These are phyloP conservation scores for Raphicerus campestris DNA, from an alignment of 2,113 vertebrate species.

Conservation along the genomic window DNA sequence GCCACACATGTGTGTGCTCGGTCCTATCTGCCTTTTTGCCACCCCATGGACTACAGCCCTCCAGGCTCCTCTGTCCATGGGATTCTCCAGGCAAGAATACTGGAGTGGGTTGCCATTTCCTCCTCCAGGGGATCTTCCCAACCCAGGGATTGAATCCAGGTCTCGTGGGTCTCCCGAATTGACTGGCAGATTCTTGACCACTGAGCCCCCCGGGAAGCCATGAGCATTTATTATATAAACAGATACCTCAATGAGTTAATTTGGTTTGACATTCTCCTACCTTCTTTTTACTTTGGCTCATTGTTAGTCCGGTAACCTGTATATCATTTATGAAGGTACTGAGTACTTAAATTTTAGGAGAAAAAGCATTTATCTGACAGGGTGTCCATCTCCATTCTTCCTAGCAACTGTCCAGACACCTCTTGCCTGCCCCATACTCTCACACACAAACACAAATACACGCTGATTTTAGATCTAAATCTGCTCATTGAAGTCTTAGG, in stretches of 20 bases:
- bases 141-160: background rate
- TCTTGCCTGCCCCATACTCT: no score
- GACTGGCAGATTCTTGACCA: background rate
- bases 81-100: background rate
- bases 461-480: background rate
- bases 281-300: background rate
- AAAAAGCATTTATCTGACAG: background rate
- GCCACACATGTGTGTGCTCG: fast-evolving
- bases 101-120: background rate
- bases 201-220: background rate
- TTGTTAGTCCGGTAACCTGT: background rate
- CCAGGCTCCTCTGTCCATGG: background rate
- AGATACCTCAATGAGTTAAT: background rate
- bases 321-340: background rate
- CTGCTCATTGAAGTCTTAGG: background rate
- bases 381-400: background rate
- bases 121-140: background rate
- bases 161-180: background rate
- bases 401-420: background rate
- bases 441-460: background rate
- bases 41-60: background rate
- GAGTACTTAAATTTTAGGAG: background rate
- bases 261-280: background rate
- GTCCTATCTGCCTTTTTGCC: background rate
- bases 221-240: background rate